phyloP scores from a whole-genome alignment of 2,888 invertebrate species.

The Stenoptilia bipunctidactyla region DNA sequence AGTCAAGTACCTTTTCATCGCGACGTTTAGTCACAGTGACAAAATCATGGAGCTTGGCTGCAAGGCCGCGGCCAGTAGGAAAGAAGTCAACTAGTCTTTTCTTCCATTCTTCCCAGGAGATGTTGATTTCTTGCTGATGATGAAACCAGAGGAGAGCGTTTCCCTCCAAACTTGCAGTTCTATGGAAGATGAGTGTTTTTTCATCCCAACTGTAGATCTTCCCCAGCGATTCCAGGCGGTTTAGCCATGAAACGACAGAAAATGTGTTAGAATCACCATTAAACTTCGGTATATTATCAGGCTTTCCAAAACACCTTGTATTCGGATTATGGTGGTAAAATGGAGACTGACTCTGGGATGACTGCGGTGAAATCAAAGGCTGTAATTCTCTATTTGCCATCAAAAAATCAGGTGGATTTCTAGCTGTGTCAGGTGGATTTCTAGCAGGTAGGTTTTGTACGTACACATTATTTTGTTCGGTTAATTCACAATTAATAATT shows the following conservation, averaged over 20 bases:
- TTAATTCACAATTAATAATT: no score
- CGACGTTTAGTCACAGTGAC: constrained; percentile 1
- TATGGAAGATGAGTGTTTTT: constrained; percentile 7
- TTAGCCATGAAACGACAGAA: neutral
- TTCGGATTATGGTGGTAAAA: no score
- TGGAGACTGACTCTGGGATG: no score
- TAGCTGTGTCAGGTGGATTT: no score
- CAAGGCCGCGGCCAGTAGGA: constrained; percentile 6
- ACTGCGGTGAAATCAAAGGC: no score
- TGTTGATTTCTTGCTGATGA: constrained; percentile 7
- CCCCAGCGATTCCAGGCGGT: constrained; percentile 2
- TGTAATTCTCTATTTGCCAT: neutral
- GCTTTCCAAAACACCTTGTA: no score
- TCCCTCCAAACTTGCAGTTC: constrained; percentile 7
- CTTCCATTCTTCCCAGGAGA: constrained; percentile 8
- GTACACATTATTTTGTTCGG: no score
- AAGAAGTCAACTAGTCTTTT: constrained; percentile 4
- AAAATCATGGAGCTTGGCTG: neutral
- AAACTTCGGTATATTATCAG: constrained; percentile 1
- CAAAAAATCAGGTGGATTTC: neutral
- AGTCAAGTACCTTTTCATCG: constrained; percentile 5
- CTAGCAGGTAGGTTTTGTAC: no score
- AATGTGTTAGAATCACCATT: constrained; percentile 1
- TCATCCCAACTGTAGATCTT: constrained; percentile 5
- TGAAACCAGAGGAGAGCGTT: constrained; percentile 8